Conservation (phyloP, 2,797 vertebrate genomes). For the Esox masquinongy region DNA sequence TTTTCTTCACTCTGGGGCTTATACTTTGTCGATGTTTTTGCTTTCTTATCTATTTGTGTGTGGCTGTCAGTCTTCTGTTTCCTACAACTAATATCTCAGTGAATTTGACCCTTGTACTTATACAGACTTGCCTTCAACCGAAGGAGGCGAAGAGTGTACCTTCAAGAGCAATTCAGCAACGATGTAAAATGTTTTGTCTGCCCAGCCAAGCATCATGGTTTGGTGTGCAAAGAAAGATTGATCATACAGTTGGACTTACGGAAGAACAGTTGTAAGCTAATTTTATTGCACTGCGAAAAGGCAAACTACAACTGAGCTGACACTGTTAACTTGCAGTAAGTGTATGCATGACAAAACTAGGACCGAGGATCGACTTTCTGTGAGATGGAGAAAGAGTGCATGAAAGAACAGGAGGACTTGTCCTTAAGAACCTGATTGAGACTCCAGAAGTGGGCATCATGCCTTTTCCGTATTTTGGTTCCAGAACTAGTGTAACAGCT, state of each 20-base stretch:
- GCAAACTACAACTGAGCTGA: not conserved
- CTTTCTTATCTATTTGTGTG: not conserved
- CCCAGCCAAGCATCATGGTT: not conserved
- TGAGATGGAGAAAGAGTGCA: not conserved
- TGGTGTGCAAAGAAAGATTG: not conserved
- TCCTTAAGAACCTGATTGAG: too few species aligned
- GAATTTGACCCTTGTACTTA: not conserved
- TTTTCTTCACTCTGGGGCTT: not conserved
- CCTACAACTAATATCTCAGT: not conserved
- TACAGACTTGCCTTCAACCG: not conserved
- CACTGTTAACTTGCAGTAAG: not conserved
- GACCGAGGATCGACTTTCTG: not conserved
- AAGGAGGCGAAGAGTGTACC: not conserved
- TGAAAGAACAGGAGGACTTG: not conserved
- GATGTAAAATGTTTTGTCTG: not conserved
- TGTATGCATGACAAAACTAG: not conserved
- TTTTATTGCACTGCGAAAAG: not conserved
- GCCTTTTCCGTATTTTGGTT: not conserved
- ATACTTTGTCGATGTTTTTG: not conserved
- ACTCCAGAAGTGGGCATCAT: not conserved
- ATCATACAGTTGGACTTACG: not conserved
- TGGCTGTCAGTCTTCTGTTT: not conserved
- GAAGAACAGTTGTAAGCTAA: not conserved
- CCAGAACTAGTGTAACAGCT: not conserved
- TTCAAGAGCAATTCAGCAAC: not conserved